Evolutionary conservation across 2,888 invertebrate species (phyloP).

Genomic region (Lutraria lutraria): DNA sequence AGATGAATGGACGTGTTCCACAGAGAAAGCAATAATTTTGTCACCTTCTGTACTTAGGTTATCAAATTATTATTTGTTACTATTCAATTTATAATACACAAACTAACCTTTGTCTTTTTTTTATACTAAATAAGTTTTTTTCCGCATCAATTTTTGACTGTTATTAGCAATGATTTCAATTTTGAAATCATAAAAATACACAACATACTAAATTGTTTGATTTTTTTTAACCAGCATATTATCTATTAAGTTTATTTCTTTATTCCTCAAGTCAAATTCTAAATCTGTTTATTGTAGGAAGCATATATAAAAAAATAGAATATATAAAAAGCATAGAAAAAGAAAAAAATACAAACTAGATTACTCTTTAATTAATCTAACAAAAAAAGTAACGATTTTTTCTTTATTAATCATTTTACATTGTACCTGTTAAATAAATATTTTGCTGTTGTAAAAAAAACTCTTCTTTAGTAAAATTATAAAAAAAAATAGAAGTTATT

Average conservation of each 20-base stretch:
- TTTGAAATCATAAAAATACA: background rate
- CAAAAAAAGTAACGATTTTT: constrained; percentile 38
- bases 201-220: background rate
- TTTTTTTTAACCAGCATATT: background rate
- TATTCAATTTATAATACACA: constrained; percentile 31
- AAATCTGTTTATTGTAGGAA: background rate
- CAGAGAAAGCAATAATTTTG: constrained; percentile 70
- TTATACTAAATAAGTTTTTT: background rate
- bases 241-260: background rate
- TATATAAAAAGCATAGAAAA: constrained; percentile 28
- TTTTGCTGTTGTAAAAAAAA: background rate
- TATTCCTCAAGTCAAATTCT: background rate
- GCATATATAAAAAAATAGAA: constrained; percentile 25
- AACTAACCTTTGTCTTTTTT: background rate
- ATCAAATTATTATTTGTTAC: constrained; percentile 30
- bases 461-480: background rate
- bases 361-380: constrained; percentile 16
- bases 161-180: background rate
- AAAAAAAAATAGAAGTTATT: background rate
- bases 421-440: background rate
- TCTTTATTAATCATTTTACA: background rate
- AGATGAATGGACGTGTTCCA: constrained; percentile 73
- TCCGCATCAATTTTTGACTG: background rate
- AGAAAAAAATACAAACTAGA: constrained; percentile 10
- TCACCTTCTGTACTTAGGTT: constrained; percentile 23